A percentile compares a stretch with the other conserved stretches of the same genome.
Evolutionary conservation across 2,113 vertebrate species (phyloP).

Genomic region (Brachionichthys hirsutus): DNA sequence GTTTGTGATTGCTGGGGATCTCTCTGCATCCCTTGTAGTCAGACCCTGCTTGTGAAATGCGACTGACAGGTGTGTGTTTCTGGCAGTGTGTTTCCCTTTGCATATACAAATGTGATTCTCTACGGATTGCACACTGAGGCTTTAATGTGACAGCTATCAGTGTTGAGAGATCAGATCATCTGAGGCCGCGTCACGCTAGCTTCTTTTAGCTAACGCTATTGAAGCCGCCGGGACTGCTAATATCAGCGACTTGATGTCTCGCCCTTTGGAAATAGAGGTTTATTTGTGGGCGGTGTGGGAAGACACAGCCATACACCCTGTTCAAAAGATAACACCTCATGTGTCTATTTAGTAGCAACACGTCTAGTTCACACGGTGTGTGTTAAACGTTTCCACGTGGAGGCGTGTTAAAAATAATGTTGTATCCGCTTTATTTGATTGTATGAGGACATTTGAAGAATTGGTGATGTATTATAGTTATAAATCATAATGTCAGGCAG

Average conservation of each 20-base stretch:
- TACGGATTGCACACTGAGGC: conserved; percentile 18
- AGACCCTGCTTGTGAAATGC: conserved; percentile 40
- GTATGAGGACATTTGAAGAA: too few relatives aligned
- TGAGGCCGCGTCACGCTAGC: conserved; percentile 36
- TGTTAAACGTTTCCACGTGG: too few relatives aligned
- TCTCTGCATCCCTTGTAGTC: conserved; percentile 31
- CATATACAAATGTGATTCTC: conserved; percentile 53
- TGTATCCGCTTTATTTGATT: too few relatives aligned
- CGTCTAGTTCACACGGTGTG: too few relatives aligned
- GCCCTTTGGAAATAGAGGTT: conserved; percentile 63
- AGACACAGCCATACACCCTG: conserved; percentile 13
- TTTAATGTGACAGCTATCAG: conserved; percentile 65
- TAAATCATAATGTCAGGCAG: too few relatives aligned
- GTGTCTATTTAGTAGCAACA: background rate
- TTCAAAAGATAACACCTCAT: conserved; percentile 9
- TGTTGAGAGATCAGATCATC: conserved; percentile 49
- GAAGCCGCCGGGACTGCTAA: conserved; percentile 66
- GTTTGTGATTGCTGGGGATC: conserved; percentile 26
- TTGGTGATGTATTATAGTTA: too few relatives aligned
- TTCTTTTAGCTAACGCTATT: conserved; percentile 60
- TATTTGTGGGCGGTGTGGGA: conserved; percentile 67
- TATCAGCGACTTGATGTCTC: conserved; percentile 68
- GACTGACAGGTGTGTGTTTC: conserved; percentile 48
- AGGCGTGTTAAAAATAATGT: too few relatives aligned
- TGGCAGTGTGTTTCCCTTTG: conserved; percentile 55